Base-by-base conservation (phyloP, 2,888 invertebrate genomes). In the Molanna angustata region DNA sequence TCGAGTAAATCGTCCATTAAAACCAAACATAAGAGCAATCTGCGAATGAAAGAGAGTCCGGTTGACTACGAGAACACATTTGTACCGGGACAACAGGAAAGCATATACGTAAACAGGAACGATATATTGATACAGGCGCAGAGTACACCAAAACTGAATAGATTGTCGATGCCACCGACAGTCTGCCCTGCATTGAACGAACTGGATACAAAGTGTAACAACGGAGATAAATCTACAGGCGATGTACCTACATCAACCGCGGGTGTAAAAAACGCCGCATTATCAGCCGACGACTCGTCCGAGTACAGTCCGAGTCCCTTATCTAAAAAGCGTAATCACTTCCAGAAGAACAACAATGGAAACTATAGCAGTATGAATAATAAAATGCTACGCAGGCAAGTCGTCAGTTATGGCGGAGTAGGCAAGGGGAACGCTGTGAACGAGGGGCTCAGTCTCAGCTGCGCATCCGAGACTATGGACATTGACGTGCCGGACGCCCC, bases 121-220 rank as follows among this genome's bases (percentile, higher is more conserved):
- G 75, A 76, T 61, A 89, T 77, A 64, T 92, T 80, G 50, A 85
- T 77, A 62, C 86, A 85, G 60, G 74, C 71, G 90, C 92, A 85
- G 60, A 80, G 66, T 58, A 74, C 67, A 60, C 82, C 80, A 63
- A 87, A 76, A 48, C 80, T 51, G 17, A 52, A 69, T 69, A 67
- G 65, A 67, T 73, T 69, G 63, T 78, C 79, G 0, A 66, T 64
- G 51, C 67, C 66, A 31, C 49, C 58, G 9, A 50, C 50, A 73
- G 74, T 74, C 73, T 72, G 65, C 64, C 63, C 67, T 65, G 70
- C 67, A 67, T 75, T 76, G 74, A 74, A 69, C 67, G 68, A 54
- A 53, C 32, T 51, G 40, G 45, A 57, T 43, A 52, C 52, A 32
- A 49, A 56, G 49, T 46, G 11, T n/a, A 55, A 50, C 9, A 49